Base-by-base conservation (phyloP, 2,797 vertebrate species). In the Gymnothorax reevesii region DNA sequence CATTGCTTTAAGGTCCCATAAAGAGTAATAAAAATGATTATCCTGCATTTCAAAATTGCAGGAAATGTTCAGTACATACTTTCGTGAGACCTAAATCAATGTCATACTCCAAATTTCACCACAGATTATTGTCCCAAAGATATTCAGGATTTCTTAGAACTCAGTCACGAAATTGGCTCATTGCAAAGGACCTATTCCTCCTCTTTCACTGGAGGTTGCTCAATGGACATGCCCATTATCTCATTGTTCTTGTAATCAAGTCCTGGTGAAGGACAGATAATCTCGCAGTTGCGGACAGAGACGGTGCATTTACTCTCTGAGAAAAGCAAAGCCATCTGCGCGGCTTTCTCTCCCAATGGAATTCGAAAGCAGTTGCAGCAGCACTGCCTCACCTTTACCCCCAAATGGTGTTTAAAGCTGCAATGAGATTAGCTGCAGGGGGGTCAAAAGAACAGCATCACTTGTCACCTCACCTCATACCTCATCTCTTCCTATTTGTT, bases 181-280 rank as follows among this genome's bases (percentile, higher is more conserved):
- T 17, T 55, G 25, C n/a, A 49, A 80, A 80, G 77, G 52, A 80
- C 77, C 17, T 8, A 9, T 7, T 80, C 77, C n/a, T 20, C 49
- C n/a, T 20, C 49, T 55, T 80, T 80, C 20, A 22, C 3, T 42
- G 42, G 54, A 79, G 49, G 75, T 79, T 79, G 20, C 75, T 79
- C 75, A 20, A 33, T 80, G 49, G n/a, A 49, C 20, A 54, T 80
- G 77, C 9, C 52, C 52, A 55, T 80, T 54, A 52, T 27, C 17
- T 52, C 77, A 80, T 80, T 80, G 77, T 80, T 55, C 77, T 55
- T n/a, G 10, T 55, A 80, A 80, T 80, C 77, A 80, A 80, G 49
- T 80, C 49, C n/a, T 9, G 49, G 49, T 52, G 7, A 52, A 79
- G 42, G 20, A 79, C 42, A 79, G 75, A 54, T 79, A 79, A 79